phyloP scores from a whole-genome alignment of 2,113 vertebrate genomes.

The Poecilia latipinna region DNA sequence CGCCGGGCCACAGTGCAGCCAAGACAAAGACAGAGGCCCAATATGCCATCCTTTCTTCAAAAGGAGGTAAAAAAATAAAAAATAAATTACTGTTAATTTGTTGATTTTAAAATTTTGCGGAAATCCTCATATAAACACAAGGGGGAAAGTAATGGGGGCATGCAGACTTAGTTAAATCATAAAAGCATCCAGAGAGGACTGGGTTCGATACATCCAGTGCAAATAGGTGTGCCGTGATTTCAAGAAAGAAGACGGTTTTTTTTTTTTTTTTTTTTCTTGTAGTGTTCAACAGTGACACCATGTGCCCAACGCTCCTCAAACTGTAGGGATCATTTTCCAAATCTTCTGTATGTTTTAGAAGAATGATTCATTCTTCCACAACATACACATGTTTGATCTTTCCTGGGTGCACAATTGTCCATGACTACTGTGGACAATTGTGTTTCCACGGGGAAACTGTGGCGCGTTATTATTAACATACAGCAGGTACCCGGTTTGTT shows the following conservation, averaged over 20 bases:
- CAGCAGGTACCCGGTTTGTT: constrained; percentile 56
- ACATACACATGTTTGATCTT: no score
- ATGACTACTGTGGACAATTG: constrained; percentile 40
- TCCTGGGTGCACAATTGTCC: constrained; percentile 52
- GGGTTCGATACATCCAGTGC: constrained; percentile 8
- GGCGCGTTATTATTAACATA: constrained; percentile 70
- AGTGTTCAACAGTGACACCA: constrained; percentile 75
- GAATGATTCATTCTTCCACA: no score
- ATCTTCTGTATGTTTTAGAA: no score
- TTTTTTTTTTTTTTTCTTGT: neutral
- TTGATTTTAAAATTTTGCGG: neutral
- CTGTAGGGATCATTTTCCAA: neutral
- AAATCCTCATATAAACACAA: neutral
- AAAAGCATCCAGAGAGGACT: neutral
- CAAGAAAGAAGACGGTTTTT: neutral
- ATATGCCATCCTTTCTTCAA: constrained; percentile 32
- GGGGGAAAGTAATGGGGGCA: neutral
- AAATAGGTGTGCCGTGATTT: constrained; percentile 45
- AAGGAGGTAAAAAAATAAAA: neutral
- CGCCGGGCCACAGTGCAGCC: constrained; percentile 53
- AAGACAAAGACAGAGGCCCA: constrained; percentile 69
- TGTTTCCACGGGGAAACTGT: constrained; percentile 35
- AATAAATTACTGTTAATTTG: neutral
- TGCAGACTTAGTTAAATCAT: neutral
- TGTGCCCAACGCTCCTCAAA: constrained; percentile 37